Conservation (phyloP, 1,140 invertebrate genomes). For the Lucilia sericata region DNA sequence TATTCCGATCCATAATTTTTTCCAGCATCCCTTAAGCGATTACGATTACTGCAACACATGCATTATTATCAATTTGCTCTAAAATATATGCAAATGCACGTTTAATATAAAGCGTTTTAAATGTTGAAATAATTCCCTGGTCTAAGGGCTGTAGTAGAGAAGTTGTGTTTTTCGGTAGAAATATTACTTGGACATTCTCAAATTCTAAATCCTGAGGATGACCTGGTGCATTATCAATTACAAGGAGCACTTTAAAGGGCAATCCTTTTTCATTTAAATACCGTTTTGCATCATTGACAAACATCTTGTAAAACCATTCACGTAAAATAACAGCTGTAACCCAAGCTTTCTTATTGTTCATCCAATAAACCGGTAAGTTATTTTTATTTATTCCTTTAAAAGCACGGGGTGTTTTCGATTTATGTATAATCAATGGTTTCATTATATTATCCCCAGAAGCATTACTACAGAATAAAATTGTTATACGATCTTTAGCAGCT, state of each 20-base stretch:
- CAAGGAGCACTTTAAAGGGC: constrained; percentile 67
- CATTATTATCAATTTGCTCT: constrained; percentile 49
- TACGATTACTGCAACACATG: constrained; percentile 37
- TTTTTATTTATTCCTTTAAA: constrained; percentile 42
- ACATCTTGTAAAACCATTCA: constrained; percentile 50
- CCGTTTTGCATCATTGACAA: constrained; percentile 57
- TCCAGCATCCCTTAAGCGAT: constrained; percentile 51
- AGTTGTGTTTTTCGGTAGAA: constrained; percentile 53
- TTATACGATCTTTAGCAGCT: constrained; percentile 67
- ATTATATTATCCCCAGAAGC: constrained; percentile 8
- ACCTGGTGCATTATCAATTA: constrained; percentile 68
- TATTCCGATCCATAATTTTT: constrained; percentile 49
- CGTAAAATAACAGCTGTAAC: constrained; percentile 60
- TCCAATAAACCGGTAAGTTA: constrained; percentile 65
- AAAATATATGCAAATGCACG: constrained; percentile 50
- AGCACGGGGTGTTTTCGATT: constrained; percentile 2
- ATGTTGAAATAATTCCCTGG: constrained; percentile 57
- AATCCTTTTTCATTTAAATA: constrained; percentile 62
- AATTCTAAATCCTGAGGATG: constrained; percentile 58
- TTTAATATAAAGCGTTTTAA: constrained; percentile 48
- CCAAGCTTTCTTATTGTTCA: constrained; percentile 63
- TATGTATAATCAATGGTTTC: constrained; percentile 13
- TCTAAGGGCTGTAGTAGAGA: constrained; percentile 69
- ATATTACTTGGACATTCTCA: constrained; percentile 65
- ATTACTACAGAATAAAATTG: constrained; percentile 7